Conservation (phyloP, 2,113 vertebrate genomes). For the Sminthopsis crassicaudata region DNA sequence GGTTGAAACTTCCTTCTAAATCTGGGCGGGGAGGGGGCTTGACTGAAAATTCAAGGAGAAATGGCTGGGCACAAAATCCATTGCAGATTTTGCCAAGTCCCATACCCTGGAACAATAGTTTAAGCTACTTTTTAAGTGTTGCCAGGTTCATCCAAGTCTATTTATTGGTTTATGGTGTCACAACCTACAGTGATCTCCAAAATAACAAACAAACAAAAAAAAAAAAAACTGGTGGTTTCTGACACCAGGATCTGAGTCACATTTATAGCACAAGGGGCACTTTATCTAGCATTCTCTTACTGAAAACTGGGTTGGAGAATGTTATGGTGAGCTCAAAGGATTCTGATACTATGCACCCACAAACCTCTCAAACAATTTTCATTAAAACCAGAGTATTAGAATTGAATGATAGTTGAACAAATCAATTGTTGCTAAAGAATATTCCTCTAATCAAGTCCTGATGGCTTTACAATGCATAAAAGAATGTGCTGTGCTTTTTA, state of each 20-base stretch:
- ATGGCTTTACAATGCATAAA: constrained; percentile 67
- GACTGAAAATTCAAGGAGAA: constrained; percentile 45
- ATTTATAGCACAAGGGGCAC: constrained; percentile 24
- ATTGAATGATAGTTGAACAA: constrained; percentile 75
- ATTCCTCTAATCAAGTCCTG: constrained; percentile 69
- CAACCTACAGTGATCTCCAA: constrained; percentile 41
- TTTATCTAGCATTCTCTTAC: constrained; percentile 49
- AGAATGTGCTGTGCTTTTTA: constrained; percentile 67
- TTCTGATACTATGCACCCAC: constrained; percentile 18
- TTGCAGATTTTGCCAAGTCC: constrained; percentile 57
- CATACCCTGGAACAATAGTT: constrained; percentile 18
- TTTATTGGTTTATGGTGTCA: constrained; percentile 43
- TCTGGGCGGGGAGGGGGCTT: neutral
- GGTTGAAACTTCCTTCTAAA: constrained; percentile 63
- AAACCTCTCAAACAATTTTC: constrained; percentile 61
- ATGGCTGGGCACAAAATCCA: constrained; percentile 36
- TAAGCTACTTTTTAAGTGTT: constrained; percentile 49
- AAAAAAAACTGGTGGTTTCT: constrained; percentile 38
- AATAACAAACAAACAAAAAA: neutral
- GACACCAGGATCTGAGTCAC: neutral
- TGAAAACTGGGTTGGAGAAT: constrained; percentile 23
- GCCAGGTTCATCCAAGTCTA: constrained; percentile 37
- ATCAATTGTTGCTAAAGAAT: constrained; percentile 68
- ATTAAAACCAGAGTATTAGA: constrained; percentile 68
- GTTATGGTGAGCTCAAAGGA: constrained; percentile 22